Base-by-base conservation (phyloP, 2,888 invertebrate species). In the Cephus nigrinus region DNA sequence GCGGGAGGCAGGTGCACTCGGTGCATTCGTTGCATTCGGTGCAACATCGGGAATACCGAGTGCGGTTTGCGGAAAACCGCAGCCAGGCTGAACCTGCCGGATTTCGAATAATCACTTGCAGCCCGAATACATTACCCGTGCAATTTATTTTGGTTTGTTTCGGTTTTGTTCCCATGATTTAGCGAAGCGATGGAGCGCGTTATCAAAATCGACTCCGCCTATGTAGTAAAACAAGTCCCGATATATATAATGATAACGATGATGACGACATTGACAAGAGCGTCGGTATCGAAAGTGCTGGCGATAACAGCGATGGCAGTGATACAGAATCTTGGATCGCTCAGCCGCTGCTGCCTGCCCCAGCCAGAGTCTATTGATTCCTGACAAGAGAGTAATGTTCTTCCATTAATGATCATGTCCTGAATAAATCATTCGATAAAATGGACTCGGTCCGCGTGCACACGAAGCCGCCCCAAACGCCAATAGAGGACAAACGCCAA, bases 361-460 rank as follows among this genome's bases (percentile, higher is more conserved):
- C 77, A 78, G 77, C 80, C 79, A 76, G 80, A 84, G 84, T 83
- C 88, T 89, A 90, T 90, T 90, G 90, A 90, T 90, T 90, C 88
- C 85, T 87, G 85, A 87, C 88, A 86, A 87, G 88, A 88, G 88
- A 88, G 87, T 89, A 89, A 90, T 90, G 89, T 87, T 88, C 86
- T 82, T 86, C 88, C 89, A 89, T 90, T 90, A 90, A 89, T 90
- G 89, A 89, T 90, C 86, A 86, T 85, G 86, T 86, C 85, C 85
- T 88, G 87, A 90, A 90, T 90, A 88, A 90, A 90, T 90, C 89
- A 90, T 90, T 90, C 87, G 86, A 87, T 86, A 90, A 90, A 90
- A 90, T 88, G 87, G 87, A 87, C 83, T 85, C 83, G 84, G 82
- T 82, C 84, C 83, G 80, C 86, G 80, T 79, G 74, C 69, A 76